Percentiles rank a stretch among this genome's conserved stretches.
Evolutionary conservation across 1,140 invertebrate species (phyloP).

Genomic region (Drosophila ironensis): DNA sequence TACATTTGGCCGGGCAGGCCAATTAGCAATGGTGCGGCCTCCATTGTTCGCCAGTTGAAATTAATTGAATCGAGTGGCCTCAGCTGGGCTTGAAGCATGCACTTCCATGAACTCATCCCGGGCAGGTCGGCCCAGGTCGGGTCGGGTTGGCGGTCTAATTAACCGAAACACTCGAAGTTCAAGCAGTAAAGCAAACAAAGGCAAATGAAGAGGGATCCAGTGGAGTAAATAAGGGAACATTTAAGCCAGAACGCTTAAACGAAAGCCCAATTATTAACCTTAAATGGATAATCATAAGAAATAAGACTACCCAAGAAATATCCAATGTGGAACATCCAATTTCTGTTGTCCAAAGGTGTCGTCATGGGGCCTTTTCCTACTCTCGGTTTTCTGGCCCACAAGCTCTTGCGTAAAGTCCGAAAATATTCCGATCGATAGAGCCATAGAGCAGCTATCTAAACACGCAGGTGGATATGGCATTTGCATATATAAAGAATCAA

Average conservation of each 20-base stretch:
- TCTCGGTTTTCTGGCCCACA: not conserved
- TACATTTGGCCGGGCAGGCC: slow-evolving; percentile 55
- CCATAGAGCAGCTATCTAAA: slow-evolving; percentile 31
- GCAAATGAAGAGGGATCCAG: not conserved
- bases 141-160: slow-evolving; percentile 19
- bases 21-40: slow-evolving; percentile 61
- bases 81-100: slow-evolving; percentile 58
- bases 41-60: slow-evolving; percentile 66
- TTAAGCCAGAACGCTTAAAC: not conserved
- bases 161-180: slow-evolving; percentile 24
- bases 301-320: no score
- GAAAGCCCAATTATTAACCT: no score
- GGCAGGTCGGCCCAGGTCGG: slow-evolving; percentile 7
- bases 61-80: slow-evolving; percentile 75
- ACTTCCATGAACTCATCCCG: slow-evolving; percentile 38
- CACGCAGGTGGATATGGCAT: slow-evolving; percentile 22
- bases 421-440: slow-evolving; percentile 36
- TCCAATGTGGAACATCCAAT: no score
- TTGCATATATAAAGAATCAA: slow-evolving; percentile 76
- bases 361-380: no score
- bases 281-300: no score
- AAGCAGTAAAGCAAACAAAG: slow-evolving; percentile 15
- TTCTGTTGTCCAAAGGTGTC: no score
- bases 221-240: not conserved
- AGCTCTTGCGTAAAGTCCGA: slow-evolving; percentile 30